phyloP scores from a whole-genome alignment of 2,888 invertebrate genomes.

The Cerceris ruficornis region DNA sequence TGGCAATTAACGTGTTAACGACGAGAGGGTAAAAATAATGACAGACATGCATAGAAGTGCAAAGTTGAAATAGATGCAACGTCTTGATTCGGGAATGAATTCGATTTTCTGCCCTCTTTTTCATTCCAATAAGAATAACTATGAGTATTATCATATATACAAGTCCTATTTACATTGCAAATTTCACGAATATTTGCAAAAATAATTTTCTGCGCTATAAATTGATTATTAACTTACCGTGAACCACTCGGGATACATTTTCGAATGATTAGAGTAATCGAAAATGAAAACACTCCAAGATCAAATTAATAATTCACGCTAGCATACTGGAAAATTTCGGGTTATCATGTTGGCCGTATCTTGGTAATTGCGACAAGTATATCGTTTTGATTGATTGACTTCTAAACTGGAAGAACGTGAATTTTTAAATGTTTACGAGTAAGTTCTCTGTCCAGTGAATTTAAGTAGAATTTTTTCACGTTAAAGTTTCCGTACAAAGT shows the following conservation, averaged over 20 bases:
- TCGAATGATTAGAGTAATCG: neutral
- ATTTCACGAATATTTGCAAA: too few relatives aligned
- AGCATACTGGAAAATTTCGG: neutral
- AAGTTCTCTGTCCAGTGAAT: too few relatives aligned
- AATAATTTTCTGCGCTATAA: conserved; percentile 24
- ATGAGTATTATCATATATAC: too few relatives aligned
- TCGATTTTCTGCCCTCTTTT: conserved; percentile 1
- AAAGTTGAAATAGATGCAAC: conserved; percentile 20
- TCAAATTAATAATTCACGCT: neutral
- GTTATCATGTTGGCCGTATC: too few relatives aligned
- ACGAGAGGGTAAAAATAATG: neutral
- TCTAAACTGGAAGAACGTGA: too few relatives aligned
- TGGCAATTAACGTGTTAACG: neutral
- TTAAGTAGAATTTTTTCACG: too few relatives aligned
- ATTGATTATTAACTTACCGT: conserved; percentile 47
- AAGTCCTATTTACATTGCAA: too few relatives aligned
- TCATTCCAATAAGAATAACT: neutral
- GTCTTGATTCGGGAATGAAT: neutral
- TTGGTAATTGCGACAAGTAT: too few relatives aligned
- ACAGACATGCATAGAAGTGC: conserved; percentile 33
- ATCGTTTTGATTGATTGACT: too few relatives aligned
- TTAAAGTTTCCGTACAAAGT: too few relatives aligned
- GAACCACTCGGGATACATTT: conserved; percentile 12
- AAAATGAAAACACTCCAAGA: neutral
- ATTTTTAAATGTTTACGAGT: too few relatives aligned